These are phyloP conservation scores for Poeciliopsis occidentalis DNA, from an alignment of 2,113 vertebrate genomes.

Conservation along the genomic window DNA sequence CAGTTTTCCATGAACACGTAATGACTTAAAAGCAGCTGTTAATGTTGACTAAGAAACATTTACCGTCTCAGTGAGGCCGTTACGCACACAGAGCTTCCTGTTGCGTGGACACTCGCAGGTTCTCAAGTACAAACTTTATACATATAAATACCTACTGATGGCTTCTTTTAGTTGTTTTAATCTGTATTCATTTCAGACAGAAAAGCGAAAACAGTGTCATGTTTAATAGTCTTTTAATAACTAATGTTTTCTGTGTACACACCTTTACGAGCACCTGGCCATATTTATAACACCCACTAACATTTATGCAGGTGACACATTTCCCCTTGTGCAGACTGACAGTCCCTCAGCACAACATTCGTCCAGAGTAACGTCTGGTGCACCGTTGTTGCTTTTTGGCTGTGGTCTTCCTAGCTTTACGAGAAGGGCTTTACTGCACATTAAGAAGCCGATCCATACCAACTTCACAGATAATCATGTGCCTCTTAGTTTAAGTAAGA, in stretches of 20 bases:
- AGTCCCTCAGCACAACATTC: constrained; percentile 24
- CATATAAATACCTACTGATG: constrained; percentile 1
- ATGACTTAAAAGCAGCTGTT: constrained; percentile 72
- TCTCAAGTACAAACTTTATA: not conserved
- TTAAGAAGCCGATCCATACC: not conserved
- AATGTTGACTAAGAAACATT: constrained; percentile 66
- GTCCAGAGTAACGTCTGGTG: constrained; percentile 65
- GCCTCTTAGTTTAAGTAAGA: constrained; percentile 1
- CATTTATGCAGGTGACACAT: constrained; percentile 65
- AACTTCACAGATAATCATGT: not conserved
- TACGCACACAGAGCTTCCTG: constrained; percentile 45
- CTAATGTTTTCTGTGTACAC: not conserved
- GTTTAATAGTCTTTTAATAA: not conserved
- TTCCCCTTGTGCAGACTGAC: constrained; percentile 31
- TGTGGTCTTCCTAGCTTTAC: constrained; percentile 49
- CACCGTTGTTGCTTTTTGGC: constrained; percentile 53
- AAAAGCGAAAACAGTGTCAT: not conserved
- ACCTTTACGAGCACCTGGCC: not conserved
- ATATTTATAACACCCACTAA: constrained; percentile 13
- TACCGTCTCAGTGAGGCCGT: constrained; percentile 55
- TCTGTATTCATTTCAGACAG: not conserved
- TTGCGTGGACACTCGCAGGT: constrained; percentile 16
- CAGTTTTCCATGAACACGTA: constrained; percentile 68
- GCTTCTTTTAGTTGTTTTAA: not conserved
- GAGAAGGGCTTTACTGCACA: constrained; percentile 1